Base-by-base conservation (phyloP, 2,113 vertebrate genomes). In the Helogale parvula region DNA sequence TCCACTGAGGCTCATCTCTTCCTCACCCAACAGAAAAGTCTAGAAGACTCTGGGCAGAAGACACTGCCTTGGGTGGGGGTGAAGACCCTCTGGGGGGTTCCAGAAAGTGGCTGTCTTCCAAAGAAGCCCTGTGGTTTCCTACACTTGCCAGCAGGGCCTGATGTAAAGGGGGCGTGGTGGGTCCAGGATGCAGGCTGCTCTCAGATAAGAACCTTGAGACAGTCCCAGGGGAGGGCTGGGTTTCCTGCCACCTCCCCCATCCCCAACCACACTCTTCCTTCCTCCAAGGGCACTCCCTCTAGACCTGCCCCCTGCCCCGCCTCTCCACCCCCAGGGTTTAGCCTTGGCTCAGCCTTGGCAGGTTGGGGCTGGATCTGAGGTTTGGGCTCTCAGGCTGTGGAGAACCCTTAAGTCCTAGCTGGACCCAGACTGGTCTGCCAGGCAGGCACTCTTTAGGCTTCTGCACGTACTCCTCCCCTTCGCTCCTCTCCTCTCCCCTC, bases 181-280 rank as follows among this genome's bases (percentile, higher is more conserved):
- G 89, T 68, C 83, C 93, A 94, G 97, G 97, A 97, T 96, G 95
- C 88, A 65, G 87, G 92, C 92, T 82, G 50, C 76, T 77, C 60
- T 38, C 92, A 41, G 98, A 98, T 97, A 98, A 98, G 97, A 82
- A 57, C 96, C 93, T 84, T 31, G 57, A 95, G 96, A 76, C 29
- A 19, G 71, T 84, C 96, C 66, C 54, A 0, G 71, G 95, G 96
- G 92, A 96, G 88, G 96, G 90, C 5, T 95, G 84, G 92, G 94
- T 89, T 98, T 97, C 97, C 97, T 98, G 97, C 54, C 33, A 0
- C 92, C 76, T 85, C 92, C 94, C 60, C 71, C 17, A 16, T 17
- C 29, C 71, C 41, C 71, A n/a, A n/a, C 63, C 45, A 38, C 88
- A 45, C 66, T 97, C 94, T 97, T 97, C 97, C 98, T 98, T 97